These are phyloP conservation scores for Drosophila repleta DNA, from an alignment of 1,140 invertebrate species.

Conservation along the genomic window DNA sequence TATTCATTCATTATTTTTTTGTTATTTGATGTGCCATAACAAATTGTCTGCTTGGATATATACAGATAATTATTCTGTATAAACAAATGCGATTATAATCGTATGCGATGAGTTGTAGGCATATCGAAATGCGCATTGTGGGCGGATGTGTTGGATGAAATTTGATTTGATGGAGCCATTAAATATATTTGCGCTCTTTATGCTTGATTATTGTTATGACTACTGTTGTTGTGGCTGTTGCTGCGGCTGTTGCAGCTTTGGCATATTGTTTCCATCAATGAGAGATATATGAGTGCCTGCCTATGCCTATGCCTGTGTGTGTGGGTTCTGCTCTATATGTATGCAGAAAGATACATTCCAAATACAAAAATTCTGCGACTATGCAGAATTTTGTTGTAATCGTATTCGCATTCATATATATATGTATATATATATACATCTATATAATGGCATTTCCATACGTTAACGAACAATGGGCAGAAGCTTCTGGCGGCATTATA, in stretches of 20 bases:
- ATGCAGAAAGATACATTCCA: constrained; percentile 27
- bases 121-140: constrained; percentile 33
- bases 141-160: constrained; percentile 58
- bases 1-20: too few relatives aligned
- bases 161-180: constrained; percentile 51
- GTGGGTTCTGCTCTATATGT: constrained; percentile 37
- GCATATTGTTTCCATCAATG: constrained; percentile 50
- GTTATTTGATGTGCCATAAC: constrained; percentile 66
- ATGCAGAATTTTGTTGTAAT: constrained; percentile 34
- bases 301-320: neutral
- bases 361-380: constrained; percentile 19
- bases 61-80: constrained; percentile 7
- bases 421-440: too few relatives aligned
- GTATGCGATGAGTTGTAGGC: constrained; percentile 23
- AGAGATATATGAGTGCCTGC: neutral
- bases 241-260: constrained; percentile 29
- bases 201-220: constrained; percentile 24
- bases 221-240: constrained; percentile 23
- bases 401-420: constrained; percentile 10
- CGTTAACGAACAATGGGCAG: constrained; percentile 33
- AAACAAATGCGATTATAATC: constrained; percentile 11
- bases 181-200: constrained; percentile 36
- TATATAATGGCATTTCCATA: constrained; percentile 20
- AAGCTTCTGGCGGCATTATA: too few relatives aligned
- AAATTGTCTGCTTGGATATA: constrained; percentile 11